Percentiles rank a stretch among this genome's conserved stretches.
phyloP scores from a whole-genome alignment of 2,797 vertebrate species.

The Sebastes dallii region DNA sequence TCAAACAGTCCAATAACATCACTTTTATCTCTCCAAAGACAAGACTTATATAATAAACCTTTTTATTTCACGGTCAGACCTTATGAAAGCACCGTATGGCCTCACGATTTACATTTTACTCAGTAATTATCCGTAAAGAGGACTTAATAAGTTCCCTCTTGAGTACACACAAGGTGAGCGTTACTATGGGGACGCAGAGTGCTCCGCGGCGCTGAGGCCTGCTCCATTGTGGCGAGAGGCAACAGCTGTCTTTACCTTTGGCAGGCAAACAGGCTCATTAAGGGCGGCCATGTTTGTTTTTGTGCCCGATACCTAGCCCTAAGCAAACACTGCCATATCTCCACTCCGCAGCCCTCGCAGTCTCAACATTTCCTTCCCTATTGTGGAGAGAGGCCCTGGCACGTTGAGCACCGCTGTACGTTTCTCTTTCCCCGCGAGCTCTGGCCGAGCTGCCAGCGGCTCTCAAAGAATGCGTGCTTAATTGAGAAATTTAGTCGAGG shows the following conservation, averaged over 20 bases:
- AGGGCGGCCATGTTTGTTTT: conserved; percentile 83
- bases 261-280: conserved; percentile 85
- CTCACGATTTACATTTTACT: conserved; percentile 70
- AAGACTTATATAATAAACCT: conserved; percentile 64
- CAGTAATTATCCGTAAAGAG: conserved; percentile 68
- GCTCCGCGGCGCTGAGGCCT: conserved; percentile 57
- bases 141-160: conserved; percentile 72
- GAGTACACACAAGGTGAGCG: conserved; percentile 69
- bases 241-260: conserved; percentile 86
- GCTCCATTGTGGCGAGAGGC: conserved; percentile 77
- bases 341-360: conserved; percentile 71
- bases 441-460: conserved; percentile 59
- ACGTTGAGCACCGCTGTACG: conserved; percentile 35
- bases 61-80: conserved; percentile 57
- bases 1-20: conserved; percentile 37
- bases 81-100: conserved; percentile 52
- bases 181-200: conserved; percentile 76
- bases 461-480: conserved; percentile 76
- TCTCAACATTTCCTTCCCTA: conserved; percentile 79
- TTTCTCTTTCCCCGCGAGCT: conserved; percentile 33
- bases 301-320: conserved; percentile 82
- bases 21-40: conserved; percentile 49
- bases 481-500: conserved; percentile 74
- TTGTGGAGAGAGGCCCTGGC: conserved; percentile 68
- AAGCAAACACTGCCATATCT: conserved; percentile 83